phyloP scores from a whole-genome alignment of 2,888 invertebrate species.

The Epinotia demarniana region DNA sequence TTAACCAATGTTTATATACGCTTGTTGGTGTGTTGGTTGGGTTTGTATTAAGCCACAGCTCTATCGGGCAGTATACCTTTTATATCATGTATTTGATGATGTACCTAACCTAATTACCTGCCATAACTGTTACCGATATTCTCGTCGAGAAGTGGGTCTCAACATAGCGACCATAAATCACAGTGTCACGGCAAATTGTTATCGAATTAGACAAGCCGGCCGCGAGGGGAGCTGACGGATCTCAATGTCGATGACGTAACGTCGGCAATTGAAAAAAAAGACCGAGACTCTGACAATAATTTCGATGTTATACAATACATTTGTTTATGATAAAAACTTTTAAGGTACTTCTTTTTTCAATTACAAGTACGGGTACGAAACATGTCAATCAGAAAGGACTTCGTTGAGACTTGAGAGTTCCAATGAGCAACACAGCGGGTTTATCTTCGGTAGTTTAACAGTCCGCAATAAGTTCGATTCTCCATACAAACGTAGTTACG shows the following conservation, averaged over 20 bases:
- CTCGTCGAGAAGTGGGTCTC: constrained; percentile 46
- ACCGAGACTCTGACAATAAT: too few relatives aligned
- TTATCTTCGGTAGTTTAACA: too few relatives aligned
- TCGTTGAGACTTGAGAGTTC: too few relatives aligned
- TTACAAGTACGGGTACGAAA: too few relatives aligned
- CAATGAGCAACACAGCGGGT: too few relatives aligned
- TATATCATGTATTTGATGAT: constrained; percentile 41
- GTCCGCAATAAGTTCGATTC: too few relatives aligned
- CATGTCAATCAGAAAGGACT: too few relatives aligned
- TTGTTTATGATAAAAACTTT: too few relatives aligned
- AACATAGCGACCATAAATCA: constrained; percentile 71
- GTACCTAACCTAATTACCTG: constrained; percentile 37
- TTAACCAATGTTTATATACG: not conserved
- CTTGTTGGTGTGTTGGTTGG: not conserved
- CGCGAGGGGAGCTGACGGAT: constrained; percentile 47
- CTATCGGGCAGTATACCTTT: not conserved
- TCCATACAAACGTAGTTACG: too few relatives aligned
- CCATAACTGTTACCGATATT: constrained; percentile 37
- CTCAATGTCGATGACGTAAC: constrained; percentile 35
- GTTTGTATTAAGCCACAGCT: not conserved
- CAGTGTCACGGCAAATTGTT: constrained; percentile 71
- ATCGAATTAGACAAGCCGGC: constrained; percentile 67
- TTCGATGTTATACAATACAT: too few relatives aligned
- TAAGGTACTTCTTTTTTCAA: too few relatives aligned
- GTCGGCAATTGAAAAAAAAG: constrained; percentile 28